phyloP scores from a whole-genome alignment of 2,113 vertebrate species.

The Pao palembangensis region DNA sequence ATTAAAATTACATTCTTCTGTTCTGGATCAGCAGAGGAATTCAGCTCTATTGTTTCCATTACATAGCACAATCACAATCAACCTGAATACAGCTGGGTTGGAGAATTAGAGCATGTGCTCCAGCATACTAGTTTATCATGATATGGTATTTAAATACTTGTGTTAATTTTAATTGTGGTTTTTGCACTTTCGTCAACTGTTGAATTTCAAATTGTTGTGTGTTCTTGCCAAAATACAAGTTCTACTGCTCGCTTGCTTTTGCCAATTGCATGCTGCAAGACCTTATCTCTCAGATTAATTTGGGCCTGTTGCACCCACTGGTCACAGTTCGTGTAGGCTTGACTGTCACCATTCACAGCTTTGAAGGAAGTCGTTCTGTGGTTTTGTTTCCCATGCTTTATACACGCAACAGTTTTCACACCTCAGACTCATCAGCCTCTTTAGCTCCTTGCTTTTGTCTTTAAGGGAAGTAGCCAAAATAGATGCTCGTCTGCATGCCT shows the following conservation, averaged over 20 bases:
- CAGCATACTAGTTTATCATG: conserved; percentile 21
- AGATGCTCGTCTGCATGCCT: conserved; percentile 22
- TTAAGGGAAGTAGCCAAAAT: conserved; percentile 63
- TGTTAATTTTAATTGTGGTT: neutral
- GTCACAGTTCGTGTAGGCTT: conserved; percentile 3
- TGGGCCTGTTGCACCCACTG: neutral
- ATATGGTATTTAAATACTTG: conserved; percentile 13
- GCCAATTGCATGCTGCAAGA: neutral
- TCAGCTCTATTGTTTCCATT: conserved; percentile 46
- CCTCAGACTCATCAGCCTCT: conserved; percentile 46
- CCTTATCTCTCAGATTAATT: neutral
- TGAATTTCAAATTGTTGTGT: too few relatives aligned
- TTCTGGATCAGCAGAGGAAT: conserved; percentile 31
- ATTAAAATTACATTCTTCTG: conserved; percentile 36
- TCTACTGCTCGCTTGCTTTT: neutral
- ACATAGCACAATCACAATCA: conserved; percentile 31
- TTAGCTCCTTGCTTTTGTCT: conserved; percentile 46
- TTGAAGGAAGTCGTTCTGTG: conserved; percentile 47
- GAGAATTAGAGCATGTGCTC: conserved; percentile 29
- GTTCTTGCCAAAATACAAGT: neutral
- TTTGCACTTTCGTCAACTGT: neutral
- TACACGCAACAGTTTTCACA: conserved; percentile 64
- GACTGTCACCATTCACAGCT: conserved; percentile 24
- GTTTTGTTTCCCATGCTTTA: conserved; percentile 56
- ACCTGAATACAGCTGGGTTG: conserved; percentile 36